Conservation (phyloP, 2,113 vertebrate genomes). For the Podarcis muralis region DNA sequence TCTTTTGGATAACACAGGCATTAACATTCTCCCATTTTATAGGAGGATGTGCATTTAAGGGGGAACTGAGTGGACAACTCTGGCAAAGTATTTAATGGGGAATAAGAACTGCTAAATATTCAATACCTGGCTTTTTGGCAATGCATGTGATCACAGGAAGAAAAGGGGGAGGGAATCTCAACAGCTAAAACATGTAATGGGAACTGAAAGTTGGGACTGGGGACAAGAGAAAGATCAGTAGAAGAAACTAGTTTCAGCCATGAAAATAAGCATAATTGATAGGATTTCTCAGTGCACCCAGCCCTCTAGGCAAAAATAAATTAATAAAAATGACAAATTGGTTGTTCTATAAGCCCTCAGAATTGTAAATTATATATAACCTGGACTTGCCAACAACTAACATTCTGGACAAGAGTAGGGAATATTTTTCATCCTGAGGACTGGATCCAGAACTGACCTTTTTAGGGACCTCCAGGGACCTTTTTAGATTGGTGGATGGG, state of each 20-base stretch:
- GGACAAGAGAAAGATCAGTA: neutral
- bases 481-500: no score
- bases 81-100: neutral
- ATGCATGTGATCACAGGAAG: neutral
- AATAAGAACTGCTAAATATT: neutral
- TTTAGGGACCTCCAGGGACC: no score
- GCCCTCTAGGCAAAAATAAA: neutral
- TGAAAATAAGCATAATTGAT: neutral
- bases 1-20: constrained; percentile 10
- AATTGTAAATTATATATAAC: neutral
- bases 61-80: constrained; percentile 2
- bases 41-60: neutral
- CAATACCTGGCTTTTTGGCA: neutral
- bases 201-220: neutral
- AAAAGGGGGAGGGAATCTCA: neutral
- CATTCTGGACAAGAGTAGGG: no score
- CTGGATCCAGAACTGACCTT: no score
- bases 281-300: neutral
- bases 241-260: neutral
- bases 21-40: constrained; percentile 24
- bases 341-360: neutral
- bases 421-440: no score
- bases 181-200: neutral
- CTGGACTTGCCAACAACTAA: neutral
- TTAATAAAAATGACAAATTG: neutral